Conservation (phyloP, 2,888 invertebrate genomes). For the Diaperis boleti region DNA sequence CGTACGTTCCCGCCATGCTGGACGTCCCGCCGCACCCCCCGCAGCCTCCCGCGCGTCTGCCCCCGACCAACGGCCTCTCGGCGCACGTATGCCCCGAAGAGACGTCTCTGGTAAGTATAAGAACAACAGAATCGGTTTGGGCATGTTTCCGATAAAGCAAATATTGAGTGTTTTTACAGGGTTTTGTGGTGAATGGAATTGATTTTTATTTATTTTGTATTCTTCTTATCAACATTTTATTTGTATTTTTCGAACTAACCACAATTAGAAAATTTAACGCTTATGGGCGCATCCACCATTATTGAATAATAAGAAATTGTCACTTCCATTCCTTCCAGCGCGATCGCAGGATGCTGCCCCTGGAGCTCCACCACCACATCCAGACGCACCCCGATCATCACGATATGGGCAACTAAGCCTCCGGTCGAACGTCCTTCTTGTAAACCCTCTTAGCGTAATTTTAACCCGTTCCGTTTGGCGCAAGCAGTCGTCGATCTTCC, state of each 20-base stretch:
- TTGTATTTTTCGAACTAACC: too few relatives aligned
- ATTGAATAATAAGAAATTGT: too few relatives aligned
- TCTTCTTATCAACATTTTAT: too few relatives aligned
- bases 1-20: slow-evolving; percentile 65
- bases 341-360: slow-evolving; percentile 64
- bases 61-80: slow-evolving; percentile 53
- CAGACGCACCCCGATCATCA: slow-evolving; percentile 65
- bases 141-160: too few relatives aligned
- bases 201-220: too few relatives aligned
- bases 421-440: slow-evolving; percentile 8
- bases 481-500: slow-evolving; percentile 53
- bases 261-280: too few relatives aligned
- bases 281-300: too few relatives aligned
- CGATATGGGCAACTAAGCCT: slow-evolving; percentile 46
- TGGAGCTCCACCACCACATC: slow-evolving; percentile 66
- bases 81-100: slow-evolving; percentile 41
- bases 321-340: too few relatives aligned
- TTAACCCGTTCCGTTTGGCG: slow-evolving; percentile 40
- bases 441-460: slow-evolving; percentile 6
- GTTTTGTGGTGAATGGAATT: too few relatives aligned
- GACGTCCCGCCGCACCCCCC: slow-evolving; percentile 67
- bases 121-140: too few relatives aligned
- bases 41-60: slow-evolving; percentile 63
- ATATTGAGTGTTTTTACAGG: too few relatives aligned
- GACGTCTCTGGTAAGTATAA: slow-evolving; percentile 23